Conservation (phyloP, 2,113 vertebrate species). For the Malurus alboscapulatus region DNA sequence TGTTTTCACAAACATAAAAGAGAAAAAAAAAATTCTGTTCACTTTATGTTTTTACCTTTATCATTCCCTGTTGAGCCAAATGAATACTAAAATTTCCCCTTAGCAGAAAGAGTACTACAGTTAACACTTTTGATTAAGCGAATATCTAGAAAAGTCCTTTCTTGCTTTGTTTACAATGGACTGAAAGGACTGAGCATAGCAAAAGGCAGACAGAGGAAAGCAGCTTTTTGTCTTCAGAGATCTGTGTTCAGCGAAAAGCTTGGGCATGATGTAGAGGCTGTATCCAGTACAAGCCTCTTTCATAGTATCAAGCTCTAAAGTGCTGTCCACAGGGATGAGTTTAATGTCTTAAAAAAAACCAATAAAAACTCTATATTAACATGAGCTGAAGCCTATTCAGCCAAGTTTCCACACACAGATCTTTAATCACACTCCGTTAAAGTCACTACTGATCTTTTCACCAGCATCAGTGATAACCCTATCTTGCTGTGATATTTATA, state of each 20-base stretch:
- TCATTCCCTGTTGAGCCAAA: background rate
- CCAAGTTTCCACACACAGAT: background rate
- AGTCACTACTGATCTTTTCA: background rate
- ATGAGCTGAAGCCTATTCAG: background rate
- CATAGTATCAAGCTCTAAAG: background rate
- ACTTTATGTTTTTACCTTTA: background rate
- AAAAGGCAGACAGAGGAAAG: background rate
- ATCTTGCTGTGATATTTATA: background rate
- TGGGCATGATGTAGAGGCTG: background rate
- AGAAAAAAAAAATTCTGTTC: background rate
- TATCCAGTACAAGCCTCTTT: background rate
- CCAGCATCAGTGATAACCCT: background rate
- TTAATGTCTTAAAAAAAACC: background rate
- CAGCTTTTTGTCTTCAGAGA: background rate
- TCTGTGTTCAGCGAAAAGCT: background rate
- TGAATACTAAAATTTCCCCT: background rate
- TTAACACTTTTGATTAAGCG: background rate
- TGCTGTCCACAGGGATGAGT: background rate
- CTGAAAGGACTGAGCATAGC: background rate
- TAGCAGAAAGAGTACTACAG: background rate
- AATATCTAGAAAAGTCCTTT: background rate
- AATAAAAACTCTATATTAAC: background rate
- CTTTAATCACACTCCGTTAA: background rate
- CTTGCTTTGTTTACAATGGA: background rate
- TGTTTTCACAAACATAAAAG: background rate